Percentiles rank a stretch among this genome's conserved stretches.
Conservation (phyloP, 2,113 vertebrate genomes). For the Halcyon senegalensis region DNA sequence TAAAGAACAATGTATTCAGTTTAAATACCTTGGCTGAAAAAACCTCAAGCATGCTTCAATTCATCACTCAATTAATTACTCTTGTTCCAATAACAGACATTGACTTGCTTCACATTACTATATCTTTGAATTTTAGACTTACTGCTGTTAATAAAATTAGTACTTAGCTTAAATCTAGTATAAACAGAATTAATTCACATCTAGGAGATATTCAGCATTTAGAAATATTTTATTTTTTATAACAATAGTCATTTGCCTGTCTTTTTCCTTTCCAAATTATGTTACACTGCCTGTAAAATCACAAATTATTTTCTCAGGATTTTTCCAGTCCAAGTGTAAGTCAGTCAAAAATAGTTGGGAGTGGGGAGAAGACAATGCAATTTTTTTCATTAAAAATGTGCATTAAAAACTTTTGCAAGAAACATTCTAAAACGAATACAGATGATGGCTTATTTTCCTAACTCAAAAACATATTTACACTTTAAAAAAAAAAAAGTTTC, state of each 20-base stretch:
- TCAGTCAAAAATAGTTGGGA: not conserved
- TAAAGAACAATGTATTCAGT: not conserved
- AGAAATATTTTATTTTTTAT: not conserved
- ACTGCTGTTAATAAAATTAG: not conserved
- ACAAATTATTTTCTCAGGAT: not conserved
- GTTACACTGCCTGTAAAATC: not conserved
- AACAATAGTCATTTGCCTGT: not conserved
- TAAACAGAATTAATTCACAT: not conserved
- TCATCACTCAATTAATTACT: conserved; percentile 31
- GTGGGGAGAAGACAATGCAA: not conserved
- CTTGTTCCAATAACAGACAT: not conserved
- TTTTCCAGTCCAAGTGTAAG: not conserved
- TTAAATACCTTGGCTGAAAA: conserved; percentile 3
- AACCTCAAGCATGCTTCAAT: not conserved
- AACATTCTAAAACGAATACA: not conserved
- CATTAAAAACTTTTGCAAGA: not conserved
- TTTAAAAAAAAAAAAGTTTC: not conserved
- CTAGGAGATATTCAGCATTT: not conserved
- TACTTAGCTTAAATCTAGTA: not conserved
- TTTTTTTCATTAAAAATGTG: not conserved
- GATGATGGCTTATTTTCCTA: not conserved
- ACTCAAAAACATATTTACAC: not conserved
- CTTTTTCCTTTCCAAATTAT: not conserved
- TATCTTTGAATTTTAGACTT: not conserved
- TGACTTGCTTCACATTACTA: not conserved